Evolutionary conservation across 2,888 invertebrate genomes (phyloP).

Genomic region (Cataglyphis rosenhaueri): DNA sequence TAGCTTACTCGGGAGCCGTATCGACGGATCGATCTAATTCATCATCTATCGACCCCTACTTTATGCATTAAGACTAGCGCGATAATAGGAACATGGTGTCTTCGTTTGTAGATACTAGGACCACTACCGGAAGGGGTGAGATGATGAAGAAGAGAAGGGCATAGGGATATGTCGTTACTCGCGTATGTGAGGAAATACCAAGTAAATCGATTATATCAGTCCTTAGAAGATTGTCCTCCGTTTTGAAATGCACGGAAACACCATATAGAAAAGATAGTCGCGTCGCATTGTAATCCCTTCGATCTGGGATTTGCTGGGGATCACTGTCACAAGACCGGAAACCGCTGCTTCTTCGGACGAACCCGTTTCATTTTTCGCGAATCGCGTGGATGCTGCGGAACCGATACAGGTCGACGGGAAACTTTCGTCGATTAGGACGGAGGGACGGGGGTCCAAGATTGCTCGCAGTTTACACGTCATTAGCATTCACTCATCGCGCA

Average conservation of each 20-base stretch:
- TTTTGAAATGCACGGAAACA: constrained; percentile 64
- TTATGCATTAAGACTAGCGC: constrained; percentile 84
- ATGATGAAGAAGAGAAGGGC: constrained; percentile 27
- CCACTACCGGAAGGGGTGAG: constrained; percentile 55
- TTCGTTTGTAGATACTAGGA: constrained; percentile 78
- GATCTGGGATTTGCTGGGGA: constrained; percentile 4
- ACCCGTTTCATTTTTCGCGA: not conserved
- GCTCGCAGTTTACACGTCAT: not conserved
- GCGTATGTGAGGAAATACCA: constrained; percentile 47
- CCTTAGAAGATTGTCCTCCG: constrained; percentile 47
- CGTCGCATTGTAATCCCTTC: not conserved
- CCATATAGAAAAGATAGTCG: constrained; percentile 12
- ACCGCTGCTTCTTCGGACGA: not conserved
- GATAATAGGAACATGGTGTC: constrained; percentile 85
- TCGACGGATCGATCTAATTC: constrained; percentile 65
- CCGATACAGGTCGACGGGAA: not conserved
- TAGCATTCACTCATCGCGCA: not conserved
- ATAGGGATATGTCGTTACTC: constrained; percentile 64
- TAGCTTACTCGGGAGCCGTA: constrained; percentile 59
- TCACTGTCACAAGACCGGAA: constrained; percentile 1
- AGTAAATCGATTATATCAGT: constrained; percentile 23
- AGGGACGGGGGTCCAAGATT: not conserved
- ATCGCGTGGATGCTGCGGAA: not conserved
- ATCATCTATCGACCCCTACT: constrained; percentile 61
- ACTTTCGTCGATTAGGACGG: constrained; percentile 37